These are phyloP conservation scores for Lepidurus apus DNA, from an alignment of 1,140 invertebrate species.

Conservation along the genomic window DNA sequence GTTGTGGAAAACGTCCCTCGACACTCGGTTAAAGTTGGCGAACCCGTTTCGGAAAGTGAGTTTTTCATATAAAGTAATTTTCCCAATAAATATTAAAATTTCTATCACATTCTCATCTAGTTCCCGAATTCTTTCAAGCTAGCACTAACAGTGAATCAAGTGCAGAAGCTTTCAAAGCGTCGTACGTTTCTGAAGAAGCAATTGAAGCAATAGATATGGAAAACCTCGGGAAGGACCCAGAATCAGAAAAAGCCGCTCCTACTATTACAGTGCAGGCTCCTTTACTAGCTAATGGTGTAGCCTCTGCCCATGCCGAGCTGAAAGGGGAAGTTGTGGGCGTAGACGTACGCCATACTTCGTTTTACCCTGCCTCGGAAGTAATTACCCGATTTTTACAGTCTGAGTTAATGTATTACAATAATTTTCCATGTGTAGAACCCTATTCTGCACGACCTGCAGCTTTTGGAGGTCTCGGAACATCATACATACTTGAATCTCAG, in stretches of 20 bases:
- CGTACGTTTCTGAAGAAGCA: not conserved
- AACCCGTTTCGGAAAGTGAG: not conserved
- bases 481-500: conserved; percentile 75
- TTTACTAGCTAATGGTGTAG: not conserved
- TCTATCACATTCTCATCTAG: not conserved
- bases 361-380: not conserved
- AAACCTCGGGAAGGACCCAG: not conserved
- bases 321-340: not conserved
- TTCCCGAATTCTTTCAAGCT: not conserved
- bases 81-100: not conserved
- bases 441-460: conserved; percentile 67
- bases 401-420: conserved; percentile 28
- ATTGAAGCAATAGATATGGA: not conserved
- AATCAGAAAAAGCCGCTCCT: not conserved
- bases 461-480: conserved; percentile 62
- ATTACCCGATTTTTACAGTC: not conserved
- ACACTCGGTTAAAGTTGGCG: not conserved
- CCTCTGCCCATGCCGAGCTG: not conserved
- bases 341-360: not conserved
- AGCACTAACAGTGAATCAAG: not conserved
- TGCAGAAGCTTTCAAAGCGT: not conserved
- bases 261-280: not conserved
- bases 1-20: not conserved
- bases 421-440: conserved; percentile 52
- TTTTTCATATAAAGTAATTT: not conserved